Base-by-base conservation (phyloP, 2,888 invertebrate genomes). In the Torymus texanus region DNA sequence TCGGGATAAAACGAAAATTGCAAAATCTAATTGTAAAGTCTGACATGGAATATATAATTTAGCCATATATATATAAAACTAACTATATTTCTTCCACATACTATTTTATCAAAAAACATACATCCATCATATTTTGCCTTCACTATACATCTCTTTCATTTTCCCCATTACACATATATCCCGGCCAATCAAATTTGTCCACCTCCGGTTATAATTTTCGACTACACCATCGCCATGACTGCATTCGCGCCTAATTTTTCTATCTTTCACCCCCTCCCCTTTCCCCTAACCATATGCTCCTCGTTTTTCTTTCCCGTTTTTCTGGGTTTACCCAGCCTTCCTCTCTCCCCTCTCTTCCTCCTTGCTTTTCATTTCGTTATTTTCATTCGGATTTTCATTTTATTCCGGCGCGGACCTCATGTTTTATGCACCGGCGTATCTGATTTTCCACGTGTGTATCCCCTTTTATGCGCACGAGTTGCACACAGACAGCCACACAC, bases 341-440 rank as follows among this genome's bases (percentile, higher is more conserved):
- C 41, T 41, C 53, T 55, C 65, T 50, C n/a, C 41, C 21, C 55
- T 67, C 79, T 21, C 21, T 21, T 2, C 21, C 21, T 2, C 2
- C 21, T 2, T 21, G 21, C 21, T 56, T 80, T 72, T 82, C 79
- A 83, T 83, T 84, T 78, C 79, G 81, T 81, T 77, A 78, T 83
- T 83, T 83, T 83, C 81, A 82, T 84, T 84, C 79, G 81, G 77
- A 78, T 83, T 83, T 84, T 83, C 82, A 81, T 84, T 84, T 84
- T 83, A 85, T 83, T 76, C 77, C 71, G 8, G 8, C 41, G 41
- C 41, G 50, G 68, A 80, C 63, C 82, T 85, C 85, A 84, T 85
- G 84, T 85, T 85, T 85, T 83, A 85, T 85, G 84, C 84, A 84
- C 84, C 80, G 82, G 76, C 81, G 80, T 84, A 84, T 83, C 83